phyloP scores from a whole-genome alignment of 2,797 vertebrate species.

The Gila robusta region DNA sequence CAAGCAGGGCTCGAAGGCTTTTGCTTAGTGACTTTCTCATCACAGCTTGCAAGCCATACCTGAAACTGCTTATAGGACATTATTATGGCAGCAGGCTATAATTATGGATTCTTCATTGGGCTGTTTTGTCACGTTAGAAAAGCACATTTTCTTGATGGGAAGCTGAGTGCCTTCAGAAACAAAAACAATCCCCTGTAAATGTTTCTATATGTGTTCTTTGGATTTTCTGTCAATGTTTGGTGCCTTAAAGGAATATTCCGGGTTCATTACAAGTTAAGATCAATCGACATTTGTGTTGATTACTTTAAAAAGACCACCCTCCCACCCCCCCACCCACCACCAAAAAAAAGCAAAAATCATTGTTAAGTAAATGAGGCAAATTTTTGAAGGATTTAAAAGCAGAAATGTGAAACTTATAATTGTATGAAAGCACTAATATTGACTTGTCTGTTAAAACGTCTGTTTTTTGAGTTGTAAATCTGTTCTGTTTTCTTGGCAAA shows the following conservation, averaged over 20 bases:
- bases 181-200: conserved; percentile 10
- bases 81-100: conserved; percentile 31
- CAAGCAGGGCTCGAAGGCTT: conserved; percentile 75
- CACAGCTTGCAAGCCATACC: conserved; percentile 31
- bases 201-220: conserved; percentile 1
- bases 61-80: conserved; percentile 48
- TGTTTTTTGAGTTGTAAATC: too few species aligned
- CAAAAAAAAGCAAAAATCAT: not conserved
- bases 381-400: not conserved
- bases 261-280: not conserved
- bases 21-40: conserved; percentile 52
- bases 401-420: not conserved
- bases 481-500: not conserved
- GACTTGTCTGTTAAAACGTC: not conserved
- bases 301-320: not conserved
- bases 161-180: conserved; percentile 7
- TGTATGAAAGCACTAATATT: not conserved
- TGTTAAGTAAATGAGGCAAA: not conserved
- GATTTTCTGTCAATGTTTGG: not conserved
- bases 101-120: conserved; percentile 33
- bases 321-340: too few species aligned
- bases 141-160: conserved; percentile 33
- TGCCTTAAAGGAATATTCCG: not conserved
- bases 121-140: conserved; percentile 32
- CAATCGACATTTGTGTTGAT: not conserved